These are phyloP conservation scores for Bradypodion ventrale DNA, from an alignment of 2,797 vertebrate species.

Conservation along the genomic window DNA sequence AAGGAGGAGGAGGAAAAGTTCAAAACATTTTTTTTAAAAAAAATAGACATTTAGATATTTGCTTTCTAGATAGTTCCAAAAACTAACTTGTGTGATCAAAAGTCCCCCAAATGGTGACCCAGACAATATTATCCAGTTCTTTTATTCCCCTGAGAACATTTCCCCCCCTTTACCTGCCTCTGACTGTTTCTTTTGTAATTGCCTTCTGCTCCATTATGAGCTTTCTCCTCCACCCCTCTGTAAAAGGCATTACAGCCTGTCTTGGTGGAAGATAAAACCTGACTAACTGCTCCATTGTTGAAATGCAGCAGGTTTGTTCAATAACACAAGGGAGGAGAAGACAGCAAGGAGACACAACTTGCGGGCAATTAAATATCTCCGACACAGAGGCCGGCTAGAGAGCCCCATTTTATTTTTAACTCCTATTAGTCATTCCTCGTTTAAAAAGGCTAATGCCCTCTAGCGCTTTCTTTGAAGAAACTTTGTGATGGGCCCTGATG, in stretches of 20 bases:
- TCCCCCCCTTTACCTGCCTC: slow-evolving; percentile 3
- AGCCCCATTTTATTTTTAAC: slow-evolving; percentile 60
- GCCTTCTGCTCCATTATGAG: slow-evolving; percentile 51
- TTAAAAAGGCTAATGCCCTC: slow-evolving; percentile 43
- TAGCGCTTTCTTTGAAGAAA: slow-evolving; percentile 55
- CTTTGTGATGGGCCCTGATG: slow-evolving; percentile 55
- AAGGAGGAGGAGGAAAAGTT: background rate
- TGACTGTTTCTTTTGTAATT: slow-evolving; percentile 52
- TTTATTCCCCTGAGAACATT: accelerated
- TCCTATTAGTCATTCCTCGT: slow-evolving; percentile 43
- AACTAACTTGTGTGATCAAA: background rate
- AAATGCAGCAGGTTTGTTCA: slow-evolving; percentile 61
- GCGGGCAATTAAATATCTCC: slow-evolving; percentile 54
- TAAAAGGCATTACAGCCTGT: slow-evolving; percentile 64
- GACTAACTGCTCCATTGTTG: slow-evolving; percentile 54
- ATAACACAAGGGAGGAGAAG: slow-evolving; percentile 16
- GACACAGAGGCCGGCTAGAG: background rate
- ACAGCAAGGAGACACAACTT: slow-evolving; percentile 35
- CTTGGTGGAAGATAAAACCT: slow-evolving; percentile 62
- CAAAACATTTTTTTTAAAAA: background rate
- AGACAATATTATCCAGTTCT: background rate
- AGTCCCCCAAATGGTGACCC: background rate
- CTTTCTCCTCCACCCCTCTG: background rate
- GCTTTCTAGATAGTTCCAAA: background rate
- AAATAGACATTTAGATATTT: background rate